Percentiles rank a stretch among this genome's conserved stretches.
phyloP scores from a whole-genome alignment of 23 tunicate species.

The Styela clava region DNA sequence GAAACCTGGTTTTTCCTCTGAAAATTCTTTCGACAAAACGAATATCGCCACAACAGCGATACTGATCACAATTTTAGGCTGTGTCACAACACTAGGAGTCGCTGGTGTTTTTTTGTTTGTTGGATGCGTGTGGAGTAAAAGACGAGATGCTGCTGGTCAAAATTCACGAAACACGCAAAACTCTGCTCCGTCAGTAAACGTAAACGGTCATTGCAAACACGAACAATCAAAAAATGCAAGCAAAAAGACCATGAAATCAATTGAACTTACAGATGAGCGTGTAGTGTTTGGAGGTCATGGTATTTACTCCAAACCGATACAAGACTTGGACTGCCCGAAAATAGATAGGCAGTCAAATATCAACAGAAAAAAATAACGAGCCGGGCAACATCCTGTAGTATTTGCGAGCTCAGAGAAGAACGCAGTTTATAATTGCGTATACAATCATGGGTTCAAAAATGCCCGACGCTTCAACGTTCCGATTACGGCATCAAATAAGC shows the following conservation, averaged over 20 bases:
- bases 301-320: constrained; percentile 10
- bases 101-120: neutral
- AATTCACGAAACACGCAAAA: neutral
- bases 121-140: constrained; percentile 12
- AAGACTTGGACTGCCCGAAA: constrained; percentile 6
- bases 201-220: neutral
- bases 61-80: constrained; percentile 4
- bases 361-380: too few species aligned
- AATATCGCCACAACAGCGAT: constrained; percentile 8
- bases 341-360: too few species aligned
- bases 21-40: neutral
- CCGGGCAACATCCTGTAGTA: too few species aligned
- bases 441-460: too few species aligned
- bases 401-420: too few species aligned
- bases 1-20: neutral
- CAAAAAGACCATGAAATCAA: neutral
- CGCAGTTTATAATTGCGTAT: too few species aligned
- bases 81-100: constrained; percentile 6
- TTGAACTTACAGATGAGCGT: neutral
- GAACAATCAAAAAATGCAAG: neutral
- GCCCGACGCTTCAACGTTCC: too few species aligned
- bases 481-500: too few species aligned
- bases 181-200: neutral
- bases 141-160: neutral
- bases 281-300: constrained; percentile 21